Base-by-base conservation (phyloP, 2,888 invertebrate species). In the Zygaena filipendulae region DNA sequence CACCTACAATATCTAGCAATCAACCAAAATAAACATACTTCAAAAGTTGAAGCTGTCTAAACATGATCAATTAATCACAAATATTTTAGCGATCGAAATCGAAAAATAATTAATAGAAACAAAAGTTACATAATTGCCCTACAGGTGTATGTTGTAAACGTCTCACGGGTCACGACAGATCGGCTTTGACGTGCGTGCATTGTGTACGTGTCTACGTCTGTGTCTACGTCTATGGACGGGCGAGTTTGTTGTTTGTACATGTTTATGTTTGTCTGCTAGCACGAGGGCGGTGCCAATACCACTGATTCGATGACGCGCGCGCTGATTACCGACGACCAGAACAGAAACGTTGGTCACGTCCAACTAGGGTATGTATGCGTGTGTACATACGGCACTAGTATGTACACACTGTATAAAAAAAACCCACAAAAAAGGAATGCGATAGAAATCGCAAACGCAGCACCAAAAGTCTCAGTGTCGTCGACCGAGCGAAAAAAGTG, bases 301-400 rank as follows among this genome's bases (percentile, higher is more conserved):
- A 92, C 92, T 81, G 94, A 94, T 83, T 93, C 93, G 83, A 92
- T 94, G 92, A 93, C 94, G 81, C 89, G 93, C 79, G 92, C 93
- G 82, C 88, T 94, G 83, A 94, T 94, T 81, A 91, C 91, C 82
- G 94, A 94, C 83, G 93, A 94, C 85, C 88, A 90, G 81, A 89
- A 90, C 82, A 87, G 88, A 83, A 88, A 90, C 82, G 86, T 91
- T 81, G 93, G 92, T 82, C 92, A 92, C 81, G 92, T 94, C 79
- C 94, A 94, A 82, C 87, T 95, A 83, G 94, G 94, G 93, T 94
- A 93, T 84, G 92, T 93, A 88, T 86, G 55, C 57, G 60, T 62
- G 61, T 66, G 63, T 64, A 69, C 64, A 70, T 63, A 66, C 71
- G 53, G 51, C 63, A 67, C 70, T 54, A 52, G 62, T 55, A 47